Base-by-base conservation (phyloP, 2,113 vertebrate genomes). In the Prunella fulvescens region DNA sequence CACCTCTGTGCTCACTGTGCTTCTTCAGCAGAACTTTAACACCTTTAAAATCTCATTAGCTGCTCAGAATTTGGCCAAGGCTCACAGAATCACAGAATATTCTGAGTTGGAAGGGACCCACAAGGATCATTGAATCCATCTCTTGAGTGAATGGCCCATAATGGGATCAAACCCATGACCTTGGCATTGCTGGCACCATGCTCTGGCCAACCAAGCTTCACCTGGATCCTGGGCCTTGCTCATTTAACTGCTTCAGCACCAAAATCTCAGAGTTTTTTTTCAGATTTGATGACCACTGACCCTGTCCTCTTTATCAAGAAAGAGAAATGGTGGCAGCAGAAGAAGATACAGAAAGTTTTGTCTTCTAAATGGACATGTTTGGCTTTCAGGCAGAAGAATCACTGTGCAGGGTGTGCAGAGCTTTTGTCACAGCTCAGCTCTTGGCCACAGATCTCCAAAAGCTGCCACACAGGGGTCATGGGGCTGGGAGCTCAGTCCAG, bases 161-260 rank as follows among this genome's bases (percentile, higher is more conserved):
- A 29, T 60, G 54, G 64, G 39, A 61, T 39, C 47, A 45, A 78
- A 23, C 8, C 33, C 45, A 24, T 0, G 10, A 61, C 54, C 64
- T 29, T 86, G 73, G 64, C 47, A 19, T 6, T 44, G 45, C 3
- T 69, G 23, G 39, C 54, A 45, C 33, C 5, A 7, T 23, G 28
- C 54, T 60, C 33, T 33, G 33, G n/a, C 14, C 28, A 53, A 11
- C 23, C 0, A 0, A 69, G 23, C 39, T 73, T 39, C 44, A 70
- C 26, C 54, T 83, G 51, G 66, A 62, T 62, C 40, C 79, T 65
- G 47, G 29, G 20, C 14, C 2, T 73, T 86, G 23, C 18, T 77
- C 42, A 15, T 69, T 88, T 83, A 73, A 62, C 47, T 82, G 31
- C 42, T 93, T 84, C 4, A 2, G 29, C 50, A 73, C 19, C 19